Base-by-base conservation (phyloP, 2,797 vertebrate species). In the Diglossa cyanea region DNA sequence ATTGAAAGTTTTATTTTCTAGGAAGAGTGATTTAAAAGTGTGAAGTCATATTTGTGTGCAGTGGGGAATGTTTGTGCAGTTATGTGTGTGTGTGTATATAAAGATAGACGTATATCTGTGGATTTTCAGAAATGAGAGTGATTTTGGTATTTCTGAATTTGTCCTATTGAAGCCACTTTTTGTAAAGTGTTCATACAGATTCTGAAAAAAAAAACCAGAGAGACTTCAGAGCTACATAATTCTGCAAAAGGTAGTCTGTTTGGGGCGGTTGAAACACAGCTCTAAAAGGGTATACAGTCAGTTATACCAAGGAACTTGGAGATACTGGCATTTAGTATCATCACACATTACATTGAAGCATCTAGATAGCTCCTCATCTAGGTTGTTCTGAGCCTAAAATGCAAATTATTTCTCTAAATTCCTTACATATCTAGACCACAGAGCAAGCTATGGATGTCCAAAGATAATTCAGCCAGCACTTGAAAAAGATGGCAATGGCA, bases 11-110 rank as follows among this genome's bases (percentile, higher is more conserved):
- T 73, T 51, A 35, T 70, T 81, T 84, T 6, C 25, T 76, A 72
- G 28, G 26, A 77, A 48, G 20, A 65, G 11, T 18, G 31, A 72
- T 9, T 71, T 85, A 33, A 70, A 18, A 45, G 17, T 53, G 7
- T 39, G 15, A 63, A 48, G 13, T 44, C 54, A 10, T n/a, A n/a
- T 66, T 75, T 87, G 5, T 39, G 15, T 54, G 13, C 51, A 62
- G 9, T 6, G 9, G 11, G 11, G 5, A 30, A 58, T 47, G 4
- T 58, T 81, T 60, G 8, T 57, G 70, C 16, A 45, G 28, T 35
- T 51, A 7, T 23, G 1, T 33, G 1, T 23, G 1, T 33, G 19
- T 39, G 3, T 67, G 5, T 23, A 1, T 37, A 13, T 23, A 21
- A 25, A 31, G 31, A 66, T 35, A 20, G 2, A 23, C 5, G 18